Conservation (phyloP, 2,797 vertebrate genomes). For the Petrocephalus sullivani region DNA sequence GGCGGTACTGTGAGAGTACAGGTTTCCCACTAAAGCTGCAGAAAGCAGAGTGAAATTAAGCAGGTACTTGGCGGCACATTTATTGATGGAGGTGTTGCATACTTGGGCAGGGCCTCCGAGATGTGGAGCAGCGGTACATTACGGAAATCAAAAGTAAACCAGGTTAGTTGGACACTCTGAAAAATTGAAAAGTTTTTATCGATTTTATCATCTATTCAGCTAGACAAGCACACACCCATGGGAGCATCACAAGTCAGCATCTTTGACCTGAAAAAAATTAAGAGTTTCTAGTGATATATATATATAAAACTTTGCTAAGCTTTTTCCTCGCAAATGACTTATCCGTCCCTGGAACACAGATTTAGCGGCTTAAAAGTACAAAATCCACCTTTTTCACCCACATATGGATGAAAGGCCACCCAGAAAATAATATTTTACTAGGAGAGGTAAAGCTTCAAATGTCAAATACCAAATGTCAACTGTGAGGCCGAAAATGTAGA, state of each 20-base stretch:
- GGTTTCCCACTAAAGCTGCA: background rate
- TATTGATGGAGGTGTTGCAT: background rate
- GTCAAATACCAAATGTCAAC: conserved; percentile 48
- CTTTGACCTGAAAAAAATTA: conserved; percentile 27
- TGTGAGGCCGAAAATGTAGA: conserved; percentile 38
- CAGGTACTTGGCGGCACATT: background rate
- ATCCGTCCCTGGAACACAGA: conserved; percentile 9
- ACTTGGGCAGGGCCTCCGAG: background rate
- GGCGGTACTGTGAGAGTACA: background rate
- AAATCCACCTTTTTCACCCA: conserved; percentile 10
- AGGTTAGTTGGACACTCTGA: background rate
- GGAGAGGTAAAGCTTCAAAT: conserved; percentile 39
- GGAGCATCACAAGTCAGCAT: conserved; percentile 17
- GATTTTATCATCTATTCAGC: background rate
- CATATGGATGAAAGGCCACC: background rate
- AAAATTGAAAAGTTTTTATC: background rate
- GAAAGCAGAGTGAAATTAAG: background rate
- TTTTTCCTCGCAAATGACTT: background rate
- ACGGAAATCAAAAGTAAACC: background rate
- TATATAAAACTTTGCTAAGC: background rate
- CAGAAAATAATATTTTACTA: conserved; percentile 15
- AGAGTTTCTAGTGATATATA: conserved; percentile 11
- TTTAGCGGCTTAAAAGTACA: conserved; percentile 5
- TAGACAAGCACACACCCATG: background rate
- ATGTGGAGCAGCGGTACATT: background rate